A percentile compares a stretch with the other conserved stretches of the same genome.
phyloP scores from a whole-genome alignment of 92 coral and sea anemone genomes.

The Phenganax stokvisi region DNA sequence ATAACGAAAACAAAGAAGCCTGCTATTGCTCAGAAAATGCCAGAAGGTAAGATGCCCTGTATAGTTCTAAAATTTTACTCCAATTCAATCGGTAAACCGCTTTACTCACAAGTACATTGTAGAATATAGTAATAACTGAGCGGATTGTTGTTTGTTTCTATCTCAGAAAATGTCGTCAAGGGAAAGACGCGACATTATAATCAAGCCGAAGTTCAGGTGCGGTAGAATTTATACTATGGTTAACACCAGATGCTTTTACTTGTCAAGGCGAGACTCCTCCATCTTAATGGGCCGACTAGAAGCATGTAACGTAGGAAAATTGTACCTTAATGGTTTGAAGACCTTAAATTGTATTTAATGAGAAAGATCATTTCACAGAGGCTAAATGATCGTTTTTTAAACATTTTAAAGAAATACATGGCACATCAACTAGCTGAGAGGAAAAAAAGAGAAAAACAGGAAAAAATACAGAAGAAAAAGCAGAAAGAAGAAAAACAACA shows the following conservation, averaged over 20 bases:
- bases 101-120: not conserved
- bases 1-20: constrained; percentile 42
- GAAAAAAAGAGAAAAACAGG: constrained; percentile 71
- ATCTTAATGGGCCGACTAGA: not conserved
- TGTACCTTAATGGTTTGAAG: not conserved
- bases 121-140: not conserved
- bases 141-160: not conserved
- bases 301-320: not conserved
- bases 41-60: constrained; percentile 8
- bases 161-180: constrained; percentile 51
- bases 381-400: too few species aligned
- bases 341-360: not conserved
- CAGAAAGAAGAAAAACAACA: constrained; percentile 72
- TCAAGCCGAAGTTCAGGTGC: constrained; percentile 81
- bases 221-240: too few species aligned
- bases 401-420: constrained; percentile 74
- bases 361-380: too few species aligned
- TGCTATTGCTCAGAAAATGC: constrained; percentile 17
- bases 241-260: too few species aligned
- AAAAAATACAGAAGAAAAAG: constrained; percentile 64
- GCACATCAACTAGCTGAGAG: constrained; percentile 83
- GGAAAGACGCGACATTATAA: constrained; percentile 79
- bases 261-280: not conserved
- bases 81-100: too few species aligned
- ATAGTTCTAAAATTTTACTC: not conserved